These are phyloP conservation scores for Drosophila subobscura DNA, from an alignment of 1,140 invertebrate species.

Conservation along the genomic window DNA sequence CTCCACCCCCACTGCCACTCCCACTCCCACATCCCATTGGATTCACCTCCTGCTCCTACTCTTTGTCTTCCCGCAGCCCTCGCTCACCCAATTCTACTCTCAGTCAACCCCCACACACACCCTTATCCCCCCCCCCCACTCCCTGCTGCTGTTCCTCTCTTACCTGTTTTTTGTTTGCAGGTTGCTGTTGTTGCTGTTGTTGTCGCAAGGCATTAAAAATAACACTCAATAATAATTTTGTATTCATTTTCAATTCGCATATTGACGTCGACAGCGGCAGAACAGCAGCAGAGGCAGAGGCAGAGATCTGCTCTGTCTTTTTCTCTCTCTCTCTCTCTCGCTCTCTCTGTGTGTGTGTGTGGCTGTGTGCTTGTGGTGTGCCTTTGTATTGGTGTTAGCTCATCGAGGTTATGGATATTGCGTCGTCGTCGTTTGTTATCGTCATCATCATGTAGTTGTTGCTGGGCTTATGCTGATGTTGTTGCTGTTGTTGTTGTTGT, in stretches of 20 bases:
- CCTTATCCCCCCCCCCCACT: background rate
- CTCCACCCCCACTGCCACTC: no score
- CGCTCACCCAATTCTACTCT: no score
- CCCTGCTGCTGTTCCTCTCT: slow-evolving; percentile 14
- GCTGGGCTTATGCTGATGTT: slow-evolving; percentile 19
- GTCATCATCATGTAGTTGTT: slow-evolving; percentile 35
- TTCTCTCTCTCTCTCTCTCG: no score
- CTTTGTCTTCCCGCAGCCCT: slow-evolving; percentile 3
- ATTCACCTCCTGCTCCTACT: no score
- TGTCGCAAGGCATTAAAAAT: slow-evolving; percentile 54
- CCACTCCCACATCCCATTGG: no score
- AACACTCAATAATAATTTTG: slow-evolving; percentile 79
- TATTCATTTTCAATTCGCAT: slow-evolving; percentile 77
- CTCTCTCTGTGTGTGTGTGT: slow-evolving; percentile 14
- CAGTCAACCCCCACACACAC: no score
- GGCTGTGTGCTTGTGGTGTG: slow-evolving; percentile 13
- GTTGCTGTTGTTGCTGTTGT: slow-evolving; percentile 36
- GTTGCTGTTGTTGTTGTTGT: slow-evolving; percentile 28
- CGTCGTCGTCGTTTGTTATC: slow-evolving; percentile 52
- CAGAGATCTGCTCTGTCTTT: background rate
- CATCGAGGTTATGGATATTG: slow-evolving; percentile 81
- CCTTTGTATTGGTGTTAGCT: slow-evolving; percentile 73
- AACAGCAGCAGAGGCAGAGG: no score
- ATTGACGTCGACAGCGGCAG: slow-evolving; percentile 12
- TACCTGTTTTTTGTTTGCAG: slow-evolving; percentile 57